A percentile compares a stretch with the other conserved stretches of the same genome.
phyloP scores from a whole-genome alignment of 2,113 vertebrate genomes.

The pig (Sus scrofa) region DNA sequence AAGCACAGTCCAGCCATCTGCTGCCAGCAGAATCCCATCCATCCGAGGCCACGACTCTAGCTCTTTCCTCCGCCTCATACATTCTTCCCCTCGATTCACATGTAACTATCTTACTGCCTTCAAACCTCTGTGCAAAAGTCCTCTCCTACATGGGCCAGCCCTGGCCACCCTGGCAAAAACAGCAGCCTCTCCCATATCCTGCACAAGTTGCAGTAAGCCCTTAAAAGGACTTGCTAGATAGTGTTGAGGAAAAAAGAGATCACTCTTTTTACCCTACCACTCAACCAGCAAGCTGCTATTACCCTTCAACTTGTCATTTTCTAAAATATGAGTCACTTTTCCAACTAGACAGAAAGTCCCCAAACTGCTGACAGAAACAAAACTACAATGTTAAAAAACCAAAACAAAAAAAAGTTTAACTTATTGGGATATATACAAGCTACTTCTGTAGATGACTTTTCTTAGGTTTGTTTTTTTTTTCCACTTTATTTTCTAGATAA shows the following conservation, averaged over 20 bases:
- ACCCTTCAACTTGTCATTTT: neutral
- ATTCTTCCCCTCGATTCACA: neutral
- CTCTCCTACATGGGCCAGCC: neutral
- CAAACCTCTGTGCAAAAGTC: neutral
- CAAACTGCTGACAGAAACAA: neutral
- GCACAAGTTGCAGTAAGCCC: neutral
- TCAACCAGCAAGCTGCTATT: neutral
- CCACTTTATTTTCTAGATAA: slow-evolving; percentile 23
- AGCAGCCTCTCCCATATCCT: neutral
- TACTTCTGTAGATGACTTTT: neutral
- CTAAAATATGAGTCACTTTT: neutral
- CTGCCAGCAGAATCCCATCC: neutral
- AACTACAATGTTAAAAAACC: neutral
- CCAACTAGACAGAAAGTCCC: neutral
- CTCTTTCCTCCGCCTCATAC: neutral
- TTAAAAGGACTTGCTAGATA: neutral
- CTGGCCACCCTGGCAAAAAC: neutral
- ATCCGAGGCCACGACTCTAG: neutral
- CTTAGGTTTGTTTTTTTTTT: neutral
- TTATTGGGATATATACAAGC: neutral
- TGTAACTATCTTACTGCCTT: neutral
- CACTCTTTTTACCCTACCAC: neutral
- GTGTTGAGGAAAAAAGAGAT: neutral
- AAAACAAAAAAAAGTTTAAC: neutral
- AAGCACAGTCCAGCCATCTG: neutral